Base-by-base conservation (phyloP, 2,888 invertebrate species). In the Stramonita haemastoma region DNA sequence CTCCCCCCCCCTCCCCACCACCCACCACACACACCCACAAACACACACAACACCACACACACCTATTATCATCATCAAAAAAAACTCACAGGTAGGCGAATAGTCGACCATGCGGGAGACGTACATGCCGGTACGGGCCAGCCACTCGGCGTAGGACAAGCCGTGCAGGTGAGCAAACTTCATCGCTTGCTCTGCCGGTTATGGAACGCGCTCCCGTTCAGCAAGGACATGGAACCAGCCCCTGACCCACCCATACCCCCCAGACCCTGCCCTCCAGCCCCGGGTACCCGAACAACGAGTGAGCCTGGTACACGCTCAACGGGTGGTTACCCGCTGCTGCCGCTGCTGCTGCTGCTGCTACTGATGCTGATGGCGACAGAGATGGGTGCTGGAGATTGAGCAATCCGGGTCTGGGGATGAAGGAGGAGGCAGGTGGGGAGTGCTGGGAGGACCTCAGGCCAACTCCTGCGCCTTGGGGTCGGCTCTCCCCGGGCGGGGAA, bases 61-160 rank as follows among this genome's bases (percentile, higher is more conserved):
- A 57, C 57, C 8, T 13, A 57, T 17, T 13, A 8, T 13, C 57
- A 57, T 13, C 57, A 57, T 17, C 8, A 73, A 26, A 46, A 8
- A 17, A 26, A 86, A 91, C 92, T 90, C 84, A 92, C 90, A 92
- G 83, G 91, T 92, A 92, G 95, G 94, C 89, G 94, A 91, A 90
- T 95, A 95, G 88, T 95, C 95, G 89, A 95, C 93, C 93, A 95
- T 93, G 95, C 98, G 97, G 81, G 98, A 98, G 95, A 98, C 98
- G 93, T 98, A 97, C 98, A 98, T 98, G 46, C 98, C 98, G 6
- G 98, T 98, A 84, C 98, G 97, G 11, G 98, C 98, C 91, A 98
- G 96, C 97, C 98, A 98, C 96, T 98, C 98, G 92, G 94, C 90
- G 92, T 93, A 90, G 89, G 90, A 91, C 77, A 92, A 87, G 1